phyloP scores from a whole-genome alignment of 2,888 invertebrate genomes.

The Ectemnius lituratus region DNA sequence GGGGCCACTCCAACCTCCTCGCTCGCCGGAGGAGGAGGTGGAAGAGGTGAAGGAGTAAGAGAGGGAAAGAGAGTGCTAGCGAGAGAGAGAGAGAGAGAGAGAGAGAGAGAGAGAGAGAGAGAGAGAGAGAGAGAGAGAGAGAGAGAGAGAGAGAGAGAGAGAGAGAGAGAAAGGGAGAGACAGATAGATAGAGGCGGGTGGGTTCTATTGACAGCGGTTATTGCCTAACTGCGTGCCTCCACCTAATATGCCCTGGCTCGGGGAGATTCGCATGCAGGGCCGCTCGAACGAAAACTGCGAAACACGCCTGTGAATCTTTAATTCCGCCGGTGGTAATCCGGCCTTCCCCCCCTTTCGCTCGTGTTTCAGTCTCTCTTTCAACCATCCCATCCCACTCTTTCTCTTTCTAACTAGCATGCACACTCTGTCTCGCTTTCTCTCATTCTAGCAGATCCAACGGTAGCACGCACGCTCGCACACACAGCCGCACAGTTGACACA shows the following conservation, averaged over 20 bases:
- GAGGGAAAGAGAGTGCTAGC: slow-evolving; percentile 40
- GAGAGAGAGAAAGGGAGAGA: no score
- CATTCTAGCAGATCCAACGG: not conserved
- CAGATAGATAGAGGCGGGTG: slow-evolving; percentile 67
- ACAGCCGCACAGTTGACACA: not conserved
- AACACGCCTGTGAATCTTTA: slow-evolving; percentile 75
- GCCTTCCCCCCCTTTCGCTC: slow-evolving; percentile 47
- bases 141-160: slow-evolving; percentile 34
- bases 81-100: slow-evolving; percentile 27
- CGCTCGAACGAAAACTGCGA: slow-evolving; percentile 75
- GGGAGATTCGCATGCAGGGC: slow-evolving; percentile 74
- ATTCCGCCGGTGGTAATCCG: slow-evolving; percentile 65
- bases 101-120: slow-evolving; percentile 32
- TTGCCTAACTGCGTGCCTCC: slow-evolving; percentile 78
- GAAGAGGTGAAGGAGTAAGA: slow-evolving; percentile 34
- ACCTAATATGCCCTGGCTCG: slow-evolving; percentile 77
- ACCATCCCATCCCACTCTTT: slow-evolving; percentile 33
- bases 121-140: slow-evolving; percentile 35
- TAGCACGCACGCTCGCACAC: slow-evolving; percentile 10
- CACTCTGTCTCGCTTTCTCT: not conserved
- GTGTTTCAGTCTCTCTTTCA: slow-evolving; percentile 20
- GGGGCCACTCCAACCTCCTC: slow-evolving; percentile 70
- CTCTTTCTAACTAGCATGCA: no score
- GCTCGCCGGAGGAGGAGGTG: slow-evolving; percentile 9
- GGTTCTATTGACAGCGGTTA: slow-evolving; percentile 78